Evolutionary conservation across 2,888 invertebrate genomes (phyloP).

Genomic region (Nomada ferruginata): DNA sequence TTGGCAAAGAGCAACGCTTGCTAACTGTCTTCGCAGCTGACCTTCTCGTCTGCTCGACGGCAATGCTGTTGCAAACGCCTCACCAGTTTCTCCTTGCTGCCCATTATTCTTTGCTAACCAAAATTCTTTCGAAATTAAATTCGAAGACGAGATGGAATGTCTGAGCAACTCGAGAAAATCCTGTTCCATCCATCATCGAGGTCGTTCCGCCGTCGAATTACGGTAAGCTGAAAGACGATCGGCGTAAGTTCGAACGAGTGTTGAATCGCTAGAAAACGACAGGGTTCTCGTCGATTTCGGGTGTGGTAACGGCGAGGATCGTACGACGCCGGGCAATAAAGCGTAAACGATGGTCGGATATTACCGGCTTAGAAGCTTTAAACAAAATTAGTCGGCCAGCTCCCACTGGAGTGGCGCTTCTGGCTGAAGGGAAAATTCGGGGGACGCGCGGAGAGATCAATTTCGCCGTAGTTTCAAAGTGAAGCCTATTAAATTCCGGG

Average conservation of each 20-base stretch:
- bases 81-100: background rate
- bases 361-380: slow-evolving; percentile 51
- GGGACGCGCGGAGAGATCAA: slow-evolving; percentile 69
- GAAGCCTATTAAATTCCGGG: slow-evolving; percentile 78
- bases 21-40: slow-evolving; percentile 1
- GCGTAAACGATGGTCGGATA: slow-evolving; percentile 50
- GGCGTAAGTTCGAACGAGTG: slow-evolving; percentile 9
- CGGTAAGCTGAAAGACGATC: background rate
- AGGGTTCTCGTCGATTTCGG: background rate
- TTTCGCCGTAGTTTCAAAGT: slow-evolving; percentile 76
- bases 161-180: slow-evolving; percentile 5
- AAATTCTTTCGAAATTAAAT: background rate
- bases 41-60: background rate
- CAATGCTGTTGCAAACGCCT: slow-evolving; percentile 12
- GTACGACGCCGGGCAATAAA: slow-evolving; percentile 40
- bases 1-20: slow-evolving; percentile 6
- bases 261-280: background rate
- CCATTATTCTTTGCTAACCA: background rate
- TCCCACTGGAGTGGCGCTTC: slow-evolving; percentile 42
- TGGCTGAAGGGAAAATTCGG: slow-evolving; percentile 65
- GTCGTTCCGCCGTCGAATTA: background rate
- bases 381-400: slow-evolving; percentile 60
- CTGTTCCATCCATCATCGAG: background rate
- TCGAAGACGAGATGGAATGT: too few relatives aligned
- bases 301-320: slow-evolving; percentile 30